These are phyloP conservation scores for Poeciliopsis occidentalis DNA, from an alignment of 2,113 vertebrate genomes.

Conservation along the genomic window DNA sequence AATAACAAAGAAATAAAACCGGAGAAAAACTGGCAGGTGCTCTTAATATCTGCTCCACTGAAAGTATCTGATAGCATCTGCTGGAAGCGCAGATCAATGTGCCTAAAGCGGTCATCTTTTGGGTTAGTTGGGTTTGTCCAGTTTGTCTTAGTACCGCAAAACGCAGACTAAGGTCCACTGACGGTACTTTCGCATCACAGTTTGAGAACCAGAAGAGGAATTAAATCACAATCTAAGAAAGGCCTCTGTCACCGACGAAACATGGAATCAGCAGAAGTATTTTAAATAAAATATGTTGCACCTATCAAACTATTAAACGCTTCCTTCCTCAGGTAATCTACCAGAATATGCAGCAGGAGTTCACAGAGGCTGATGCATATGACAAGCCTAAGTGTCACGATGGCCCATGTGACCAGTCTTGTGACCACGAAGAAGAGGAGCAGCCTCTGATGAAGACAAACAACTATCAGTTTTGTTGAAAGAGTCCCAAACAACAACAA, in stretches of 20 bases:
- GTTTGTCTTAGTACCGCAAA: neutral
- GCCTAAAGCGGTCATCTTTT: neutral
- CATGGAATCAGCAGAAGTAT: neutral
- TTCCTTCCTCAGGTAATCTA: conserved; percentile 65
- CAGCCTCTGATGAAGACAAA: conserved; percentile 91
- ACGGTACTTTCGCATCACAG: neutral
- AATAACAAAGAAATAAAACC: no score
- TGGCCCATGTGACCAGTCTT: conserved; percentile 86
- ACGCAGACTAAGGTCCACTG: neutral
- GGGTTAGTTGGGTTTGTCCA: neutral
- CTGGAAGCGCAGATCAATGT: no score
- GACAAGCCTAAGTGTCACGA: conserved; percentile 80
- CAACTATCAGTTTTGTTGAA: conserved; percentile 95
- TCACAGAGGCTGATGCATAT: conserved; percentile 67
- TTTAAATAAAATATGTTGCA: neutral
- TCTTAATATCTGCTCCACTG: no score
- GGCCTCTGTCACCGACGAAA: neutral
- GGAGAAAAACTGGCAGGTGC: no score
- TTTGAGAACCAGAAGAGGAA: no score
- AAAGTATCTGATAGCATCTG: no score
- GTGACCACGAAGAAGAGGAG: conserved; percentile 82
- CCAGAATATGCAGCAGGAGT: conserved; percentile 74
- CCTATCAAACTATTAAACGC: neutral
- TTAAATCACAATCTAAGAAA: neutral
- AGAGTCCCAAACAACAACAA: neutral